Evolutionary conservation across 2,888 invertebrate species (phyloP).

Genomic region (Strigamia crassipes): DNA sequence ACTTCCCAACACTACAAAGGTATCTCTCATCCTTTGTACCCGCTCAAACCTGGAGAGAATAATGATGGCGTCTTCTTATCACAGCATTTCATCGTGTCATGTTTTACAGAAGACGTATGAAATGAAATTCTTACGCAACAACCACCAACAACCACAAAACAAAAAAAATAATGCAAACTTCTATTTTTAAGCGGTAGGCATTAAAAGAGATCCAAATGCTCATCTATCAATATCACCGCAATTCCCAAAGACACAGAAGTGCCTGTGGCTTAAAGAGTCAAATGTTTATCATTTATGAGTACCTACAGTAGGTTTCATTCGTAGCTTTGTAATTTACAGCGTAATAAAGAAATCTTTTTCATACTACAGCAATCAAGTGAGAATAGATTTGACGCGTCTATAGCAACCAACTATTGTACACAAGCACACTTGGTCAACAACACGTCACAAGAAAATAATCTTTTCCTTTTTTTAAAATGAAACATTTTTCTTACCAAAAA

Average conservation of each 20-base stretch:
- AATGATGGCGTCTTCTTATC: constrained; percentile 12
- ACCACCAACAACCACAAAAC: too few relatives aligned
- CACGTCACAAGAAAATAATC: not conserved
- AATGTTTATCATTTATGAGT: constrained; percentile 30
- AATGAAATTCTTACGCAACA: not conserved
- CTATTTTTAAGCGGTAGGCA: not conserved
- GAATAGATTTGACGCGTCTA: constrained; percentile 29
- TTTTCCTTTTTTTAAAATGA: too few relatives aligned
- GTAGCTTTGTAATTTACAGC: not conserved
- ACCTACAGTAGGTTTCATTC: not conserved
- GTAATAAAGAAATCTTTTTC: constrained; percentile 38
- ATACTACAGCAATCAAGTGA: constrained; percentile 21
- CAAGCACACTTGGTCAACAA: constrained; percentile 20
- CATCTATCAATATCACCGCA: constrained; percentile 3
- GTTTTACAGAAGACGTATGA: not conserved
- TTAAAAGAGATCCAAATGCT: not conserved
- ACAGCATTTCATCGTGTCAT: constrained; percentile 14
- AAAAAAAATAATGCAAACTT: not conserved
- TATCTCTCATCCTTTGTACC: constrained; percentile 15
- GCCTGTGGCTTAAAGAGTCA: constrained; percentile 9
- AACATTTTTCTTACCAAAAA: not conserved
- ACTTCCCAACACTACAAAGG: not conserved
- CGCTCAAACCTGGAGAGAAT: not conserved
- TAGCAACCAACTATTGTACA: not conserved
- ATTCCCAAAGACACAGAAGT: constrained; percentile 4